phyloP scores from a whole-genome alignment of 2,888 invertebrate species.

The Ferrisia virgata region DNA sequence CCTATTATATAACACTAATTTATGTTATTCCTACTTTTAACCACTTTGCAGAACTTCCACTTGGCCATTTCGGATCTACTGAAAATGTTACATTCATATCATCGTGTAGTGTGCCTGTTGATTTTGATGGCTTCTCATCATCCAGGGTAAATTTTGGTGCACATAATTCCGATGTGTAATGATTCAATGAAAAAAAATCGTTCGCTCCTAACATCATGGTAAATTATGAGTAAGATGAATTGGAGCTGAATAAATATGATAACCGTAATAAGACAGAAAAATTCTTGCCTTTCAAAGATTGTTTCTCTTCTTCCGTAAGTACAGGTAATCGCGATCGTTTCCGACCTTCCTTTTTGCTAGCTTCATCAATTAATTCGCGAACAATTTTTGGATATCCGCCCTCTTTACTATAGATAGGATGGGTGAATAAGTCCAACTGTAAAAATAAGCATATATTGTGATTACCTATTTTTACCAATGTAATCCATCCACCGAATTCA shows the following conservation, averaged over 20 bases:
- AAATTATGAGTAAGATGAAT: neutral
- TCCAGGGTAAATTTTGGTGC: neutral
- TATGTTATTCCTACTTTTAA: neutral
- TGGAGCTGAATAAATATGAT: neutral
- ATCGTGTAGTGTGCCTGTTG: neutral
- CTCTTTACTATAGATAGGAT: conserved; percentile 49
- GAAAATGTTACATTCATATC: neutral
- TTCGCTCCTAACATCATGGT: conserved; percentile 56
- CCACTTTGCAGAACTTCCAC: neutral
- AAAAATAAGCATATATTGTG: neutral
- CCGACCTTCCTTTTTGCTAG: conserved; percentile 55
- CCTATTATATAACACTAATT: neutral
- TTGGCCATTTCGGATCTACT: conserved; percentile 17
- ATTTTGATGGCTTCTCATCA: conserved; percentile 9
- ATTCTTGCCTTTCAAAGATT: conserved; percentile 55
- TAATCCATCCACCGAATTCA: too few species aligned
- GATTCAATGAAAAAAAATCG: conserved; percentile 73
- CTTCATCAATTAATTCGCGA: conserved; percentile 54
- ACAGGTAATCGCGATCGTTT: conserved; percentile 55
- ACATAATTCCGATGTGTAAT: conserved; percentile 63
- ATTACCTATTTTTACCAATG: too few species aligned
- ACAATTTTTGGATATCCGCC: conserved; percentile 59
- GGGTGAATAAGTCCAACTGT: conserved; percentile 50
- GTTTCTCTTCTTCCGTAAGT: conserved; percentile 59
- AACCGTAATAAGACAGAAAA: too few species aligned